Conservation (phyloP, 2,888 invertebrate species). For the Caenorhabditis sp. region DNA sequence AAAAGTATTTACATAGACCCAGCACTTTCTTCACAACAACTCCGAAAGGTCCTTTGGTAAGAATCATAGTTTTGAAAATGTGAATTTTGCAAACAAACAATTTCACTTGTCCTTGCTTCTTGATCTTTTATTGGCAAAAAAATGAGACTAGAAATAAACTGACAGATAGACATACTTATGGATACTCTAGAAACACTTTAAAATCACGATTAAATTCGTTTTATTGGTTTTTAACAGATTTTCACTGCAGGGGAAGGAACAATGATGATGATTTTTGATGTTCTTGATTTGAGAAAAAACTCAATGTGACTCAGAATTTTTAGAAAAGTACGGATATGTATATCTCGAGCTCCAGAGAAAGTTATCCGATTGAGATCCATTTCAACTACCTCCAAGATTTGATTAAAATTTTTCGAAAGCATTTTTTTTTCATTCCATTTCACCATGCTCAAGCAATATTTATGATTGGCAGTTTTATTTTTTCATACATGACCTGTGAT, state of each 20-base stretch:
- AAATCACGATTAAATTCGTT: conserved; percentile 1
- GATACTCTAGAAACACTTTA: background rate
- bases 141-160: too few species aligned
- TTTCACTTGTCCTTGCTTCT: background rate
- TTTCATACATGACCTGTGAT: background rate
- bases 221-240: background rate
- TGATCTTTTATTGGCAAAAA: background rate
- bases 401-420: too few species aligned
- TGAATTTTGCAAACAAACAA: background rate
- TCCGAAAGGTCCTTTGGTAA: conserved; percentile 48
- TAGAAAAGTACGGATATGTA: too few species aligned
- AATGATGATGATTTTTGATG: too few species aligned
- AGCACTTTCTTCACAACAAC: conserved; percentile 59
- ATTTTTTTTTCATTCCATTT: background rate
- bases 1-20: conserved; percentile 61
- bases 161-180: too few species aligned
- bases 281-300: too few species aligned
- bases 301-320: too few species aligned
- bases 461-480: conserved; percentile 8
- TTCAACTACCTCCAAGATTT: too few species aligned
- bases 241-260: too few species aligned
- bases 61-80: conserved; percentile 8
- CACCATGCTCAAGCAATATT: conserved; percentile 8
- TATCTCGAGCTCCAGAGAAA: too few species aligned
- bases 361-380: too few species aligned